Base-by-base conservation (phyloP, 2,797 vertebrate genomes). In the Ataeniobius toweri region DNA sequence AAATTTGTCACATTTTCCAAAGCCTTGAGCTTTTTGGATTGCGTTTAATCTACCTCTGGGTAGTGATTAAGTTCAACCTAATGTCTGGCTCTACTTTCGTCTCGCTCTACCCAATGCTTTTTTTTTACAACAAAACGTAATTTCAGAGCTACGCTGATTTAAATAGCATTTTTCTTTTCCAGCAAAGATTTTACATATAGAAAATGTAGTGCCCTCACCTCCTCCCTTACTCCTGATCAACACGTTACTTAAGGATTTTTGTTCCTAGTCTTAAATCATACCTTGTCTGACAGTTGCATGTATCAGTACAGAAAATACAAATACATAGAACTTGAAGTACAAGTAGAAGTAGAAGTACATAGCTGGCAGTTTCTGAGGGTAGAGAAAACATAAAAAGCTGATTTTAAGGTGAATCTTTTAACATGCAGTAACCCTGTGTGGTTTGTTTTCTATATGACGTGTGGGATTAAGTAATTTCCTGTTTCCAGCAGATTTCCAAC, bases 211-310 rank as follows among this genome's bases (percentile, higher is more conserved):
- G 6, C 63, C 39, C 69, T 80, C 48, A 85, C 58, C 31, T 84
- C 65, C 36, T 77, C 71, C 18, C 70, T 86, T 44, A 44, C 78
- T 87, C 70, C 44, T 83, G 16, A 44, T 58, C 71, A 82, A 75
- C 28, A 59, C n/a, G 10, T 61, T 50, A 83, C 53, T 74, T 39
- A 88, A 61, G 53, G 10, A 48, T 70, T 75, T 75, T 22, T 0
- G 0, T 22, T 12, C 36, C 74, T 84, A 31, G 3, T 77, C 39
- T 20, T 53, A 18, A 84, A 74, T 83, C 24, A 36, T 36, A 20
- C 22, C 22, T 79, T n/a, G 6, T 16, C 51, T 41, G 31, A 41
- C 51, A 56, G 53, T 28, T 61, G n/a, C 2, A 48, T 41, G 71
- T 9, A 18, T 7, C 4, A 48, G 5, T 67, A 13, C 2, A 12